These are phyloP conservation scores for Perizoma affinitatum DNA, from an alignment of 2,888 invertebrate genomes.

Conservation along the genomic window DNA sequence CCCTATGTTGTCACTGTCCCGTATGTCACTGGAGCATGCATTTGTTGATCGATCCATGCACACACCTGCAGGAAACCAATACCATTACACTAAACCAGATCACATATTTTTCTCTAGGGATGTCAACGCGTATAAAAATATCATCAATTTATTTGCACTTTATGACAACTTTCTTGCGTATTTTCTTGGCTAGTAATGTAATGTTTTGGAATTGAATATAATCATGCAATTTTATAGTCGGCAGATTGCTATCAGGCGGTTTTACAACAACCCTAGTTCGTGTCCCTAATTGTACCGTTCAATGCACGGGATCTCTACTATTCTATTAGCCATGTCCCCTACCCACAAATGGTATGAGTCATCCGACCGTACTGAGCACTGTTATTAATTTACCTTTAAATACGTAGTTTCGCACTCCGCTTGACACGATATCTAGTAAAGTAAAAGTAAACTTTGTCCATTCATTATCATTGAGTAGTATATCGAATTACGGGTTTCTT, in stretches of 20 bases:
- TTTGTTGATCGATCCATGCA: slow-evolving; percentile 40
- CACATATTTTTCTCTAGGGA: slow-evolving; percentile 28
- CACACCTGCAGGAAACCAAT: slow-evolving; percentile 34
- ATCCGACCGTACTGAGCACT: slow-evolving; percentile 41
- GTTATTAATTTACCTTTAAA: slow-evolving; percentile 44
- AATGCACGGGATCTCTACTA: slow-evolving; percentile 35
- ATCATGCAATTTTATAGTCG: slow-evolving; percentile 5
- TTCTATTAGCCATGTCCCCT: slow-evolving; percentile 48
- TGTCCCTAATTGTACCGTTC: slow-evolving; percentile 39
- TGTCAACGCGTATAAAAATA: slow-evolving; percentile 16
- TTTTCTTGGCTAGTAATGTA: neutral
- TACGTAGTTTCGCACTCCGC: slow-evolving; percentile 29
- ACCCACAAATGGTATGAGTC: slow-evolving; percentile 52
- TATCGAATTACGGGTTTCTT: slow-evolving; percentile 33
- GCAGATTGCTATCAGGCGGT: slow-evolving; percentile 18
- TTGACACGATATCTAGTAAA: slow-evolving; percentile 33
- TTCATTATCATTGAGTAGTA: slow-evolving; percentile 29
- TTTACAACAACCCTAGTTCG: slow-evolving; percentile 33
- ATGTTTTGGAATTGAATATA: slow-evolving; percentile 1
- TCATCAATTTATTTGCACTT: slow-evolving; percentile 1
- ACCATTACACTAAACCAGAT: slow-evolving; percentile 25
- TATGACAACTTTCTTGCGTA: neutral
- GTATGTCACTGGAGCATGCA: slow-evolving; percentile 42
- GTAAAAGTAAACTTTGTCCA: slow-evolving; percentile 31
- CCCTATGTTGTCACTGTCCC: slow-evolving; percentile 34